A percentile compares a stretch with the other conserved stretches of the same genome.
phyloP scores from a whole-genome alignment of 2,113 vertebrate species.

The Bostrychus sinensis region DNA sequence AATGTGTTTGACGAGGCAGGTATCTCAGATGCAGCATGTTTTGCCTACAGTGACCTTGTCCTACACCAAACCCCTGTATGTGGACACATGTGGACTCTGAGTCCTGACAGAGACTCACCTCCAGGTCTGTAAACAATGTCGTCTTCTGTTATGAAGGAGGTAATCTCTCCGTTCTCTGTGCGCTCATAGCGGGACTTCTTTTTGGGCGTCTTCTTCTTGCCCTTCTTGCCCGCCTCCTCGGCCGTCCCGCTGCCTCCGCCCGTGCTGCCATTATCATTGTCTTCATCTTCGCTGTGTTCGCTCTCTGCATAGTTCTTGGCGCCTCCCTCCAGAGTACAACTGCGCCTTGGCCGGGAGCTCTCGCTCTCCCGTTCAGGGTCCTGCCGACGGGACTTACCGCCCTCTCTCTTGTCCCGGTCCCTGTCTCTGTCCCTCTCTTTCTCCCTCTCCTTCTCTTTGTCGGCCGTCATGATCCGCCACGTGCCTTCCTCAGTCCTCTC shows the following conservation, averaged over 20 bases:
- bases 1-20: neutral
- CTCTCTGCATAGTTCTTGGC: constrained; percentile 98
- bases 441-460: constrained; percentile 92
- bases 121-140: constrained; percentile 95
- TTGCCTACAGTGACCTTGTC: constrained; percentile 7
- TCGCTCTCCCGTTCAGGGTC: constrained; percentile 92
- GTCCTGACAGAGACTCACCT: constrained; percentile 78
- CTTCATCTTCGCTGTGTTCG: constrained; percentile 97
- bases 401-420: constrained; percentile 90
- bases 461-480: constrained; percentile 99
- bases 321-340: constrained; percentile 95
- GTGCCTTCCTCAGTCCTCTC: constrained; percentile 99
- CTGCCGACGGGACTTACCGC: constrained; percentile 90
- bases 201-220: constrained; percentile 95
- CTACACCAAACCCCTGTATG: neutral
- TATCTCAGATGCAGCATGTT: neutral
- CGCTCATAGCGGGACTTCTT: constrained; percentile 97
- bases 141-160: constrained; percentile 95
- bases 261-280: constrained; percentile 91
- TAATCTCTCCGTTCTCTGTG: constrained; percentile 94
- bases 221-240: constrained; percentile 92
- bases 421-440: constrained; percentile 93
- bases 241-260: constrained; percentile 76
- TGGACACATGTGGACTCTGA: neutral
- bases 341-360: constrained; percentile 90